Base-by-base conservation (phyloP, 2,888 invertebrate species). In the Mythimna lalbum region DNA sequence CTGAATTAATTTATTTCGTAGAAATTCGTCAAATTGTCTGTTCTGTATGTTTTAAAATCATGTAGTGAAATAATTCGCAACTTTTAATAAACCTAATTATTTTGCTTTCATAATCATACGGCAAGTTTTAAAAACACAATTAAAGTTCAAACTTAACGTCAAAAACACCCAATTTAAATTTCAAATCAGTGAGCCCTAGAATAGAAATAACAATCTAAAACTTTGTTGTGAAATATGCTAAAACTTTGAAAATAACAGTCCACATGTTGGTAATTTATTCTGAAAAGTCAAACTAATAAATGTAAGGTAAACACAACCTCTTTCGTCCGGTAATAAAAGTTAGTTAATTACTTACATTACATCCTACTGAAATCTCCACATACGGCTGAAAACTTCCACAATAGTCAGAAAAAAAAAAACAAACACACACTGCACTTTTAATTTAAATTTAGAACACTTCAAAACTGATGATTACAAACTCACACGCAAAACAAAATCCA, bases 291-390 rank as follows among this genome's bases (percentile, higher is more conserved):
- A 68, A 63, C 21, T 70, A 53, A 56, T 12, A 63, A 68, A 64
- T 65, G 71, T 67, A n/a, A 33, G 33, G 3, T 21, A 62, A 74
- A 66, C 43, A 17, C 17, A 73, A 52, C 62, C 73, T 68, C 21
- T 56, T 68, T 53, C 14, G 63, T 23, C 31, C 43, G 65, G 47
- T 31, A 62, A 78, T 78, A 79, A 83, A 84, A 84, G 66, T 73
- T 73, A 1, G 31, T 71, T 66, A 75, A 73, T 78, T 81, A 83
- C 84, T 85, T 69, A 84, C 84, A 63, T 85, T 67, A 84, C 79
- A 85, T 85, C 71, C 73, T 77, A 72, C 57, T 39, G 62, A 67
- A 63, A 60, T 71, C 67, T 70, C 19, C 47, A 9, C 36, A 63
- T 61, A 60, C 31, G 36, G 56, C 21, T 31, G 21, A 36, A 52